phyloP scores from a whole-genome alignment of 1,140 invertebrate genomes.

The Zaprionus taronus region DNA sequence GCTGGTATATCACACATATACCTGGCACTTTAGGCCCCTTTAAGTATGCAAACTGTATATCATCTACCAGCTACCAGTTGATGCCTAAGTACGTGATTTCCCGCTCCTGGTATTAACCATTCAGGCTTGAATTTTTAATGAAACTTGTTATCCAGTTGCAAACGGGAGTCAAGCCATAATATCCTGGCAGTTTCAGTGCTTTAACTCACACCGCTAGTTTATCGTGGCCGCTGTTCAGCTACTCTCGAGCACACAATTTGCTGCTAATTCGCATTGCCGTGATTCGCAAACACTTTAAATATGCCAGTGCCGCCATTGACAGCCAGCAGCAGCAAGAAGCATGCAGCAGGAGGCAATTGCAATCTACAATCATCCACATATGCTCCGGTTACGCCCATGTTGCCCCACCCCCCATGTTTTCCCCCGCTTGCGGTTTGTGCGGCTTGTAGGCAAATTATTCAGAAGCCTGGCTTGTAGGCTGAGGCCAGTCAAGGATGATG shows the following conservation, averaged over 20 bases:
- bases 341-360: background rate
- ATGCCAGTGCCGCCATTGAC: constrained; percentile 35
- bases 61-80: too few species aligned
- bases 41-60: too few species aligned
- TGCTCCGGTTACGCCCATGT: background rate
- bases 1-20: too few species aligned
- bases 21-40: too few species aligned
- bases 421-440: constrained; percentile 18
- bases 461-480: constrained; percentile 29
- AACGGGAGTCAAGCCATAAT: background rate
- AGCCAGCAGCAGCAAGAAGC: constrained; percentile 1
- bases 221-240: background rate
- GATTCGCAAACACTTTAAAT: constrained; percentile 41
- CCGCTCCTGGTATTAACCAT: background rate
- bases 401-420: background rate
- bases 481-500: constrained; percentile 22
- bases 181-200: background rate
- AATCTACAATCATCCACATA: constrained; percentile 3
- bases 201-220: background rate
- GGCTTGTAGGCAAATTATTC: constrained; percentile 31
- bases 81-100: background rate
- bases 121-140: background rate
- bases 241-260: constrained; percentile 16
- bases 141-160: constrained; percentile 1
- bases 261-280: constrained; percentile 31